Evolutionary conservation across 2,113 vertebrate species (phyloP).

Genomic region (Geococcyx californianus): DNA sequence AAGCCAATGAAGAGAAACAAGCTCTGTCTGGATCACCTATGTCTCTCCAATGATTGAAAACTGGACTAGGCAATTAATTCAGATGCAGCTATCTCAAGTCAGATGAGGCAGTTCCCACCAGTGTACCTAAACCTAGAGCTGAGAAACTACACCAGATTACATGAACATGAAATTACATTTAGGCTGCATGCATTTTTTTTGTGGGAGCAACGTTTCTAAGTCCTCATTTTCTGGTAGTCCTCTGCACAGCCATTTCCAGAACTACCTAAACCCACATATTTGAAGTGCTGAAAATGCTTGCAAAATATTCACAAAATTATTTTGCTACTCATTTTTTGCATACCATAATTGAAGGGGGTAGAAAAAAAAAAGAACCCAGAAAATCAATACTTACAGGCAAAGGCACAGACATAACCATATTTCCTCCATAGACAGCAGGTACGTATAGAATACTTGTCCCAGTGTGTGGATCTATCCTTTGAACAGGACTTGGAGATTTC

Average conservation of each 20-base stretch:
- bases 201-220: neutral
- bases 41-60: slow-evolving; percentile 25
- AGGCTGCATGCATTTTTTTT: neutral
- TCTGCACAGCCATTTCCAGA: neutral
- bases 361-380: neutral
- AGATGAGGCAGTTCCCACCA: neutral
- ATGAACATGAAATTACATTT: slow-evolving; percentile 24
- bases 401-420: slow-evolving; percentile 99
- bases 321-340: neutral
- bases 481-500: slow-evolving; percentile 98
- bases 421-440: slow-evolving; percentile 97
- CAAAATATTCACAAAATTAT: neutral
- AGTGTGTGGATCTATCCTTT: slow-evolving; percentile 97
- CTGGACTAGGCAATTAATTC: slow-evolving; percentile 17
- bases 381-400: slow-evolving; percentile 86
- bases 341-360: neutral
- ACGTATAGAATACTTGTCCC: slow-evolving; percentile 97
- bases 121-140: neutral
- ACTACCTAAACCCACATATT: neutral
- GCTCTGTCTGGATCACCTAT: neutral
- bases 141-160: neutral
- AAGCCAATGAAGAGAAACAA: slow-evolving; percentile 19
- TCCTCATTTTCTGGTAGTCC: neutral
- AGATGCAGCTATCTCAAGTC: slow-evolving; percentile 5
- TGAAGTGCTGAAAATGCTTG: neutral